Conservation (phyloP, 2,888 invertebrate genomes). For the Callinectes sapidus region DNA sequence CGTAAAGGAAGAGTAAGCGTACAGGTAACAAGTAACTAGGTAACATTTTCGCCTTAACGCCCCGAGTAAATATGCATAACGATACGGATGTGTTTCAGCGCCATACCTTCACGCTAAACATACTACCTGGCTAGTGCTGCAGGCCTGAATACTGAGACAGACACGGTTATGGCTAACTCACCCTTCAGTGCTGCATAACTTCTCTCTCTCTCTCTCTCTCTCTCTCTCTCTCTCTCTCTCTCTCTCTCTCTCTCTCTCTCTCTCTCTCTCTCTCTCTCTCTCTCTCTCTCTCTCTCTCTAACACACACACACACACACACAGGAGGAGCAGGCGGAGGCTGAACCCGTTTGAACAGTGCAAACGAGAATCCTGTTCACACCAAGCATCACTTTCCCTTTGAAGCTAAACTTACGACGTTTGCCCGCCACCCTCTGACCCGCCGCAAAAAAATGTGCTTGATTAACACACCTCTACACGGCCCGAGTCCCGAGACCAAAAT, state of each 20-base stretch:
- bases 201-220: neutral
- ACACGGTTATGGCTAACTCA: constrained; percentile 14
- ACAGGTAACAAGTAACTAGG: constrained; percentile 21
- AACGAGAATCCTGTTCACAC: neutral
- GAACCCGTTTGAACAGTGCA: neutral
- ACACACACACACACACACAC: constrained; percentile 34
- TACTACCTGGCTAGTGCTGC: neutral
- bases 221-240: constrained; percentile 7
- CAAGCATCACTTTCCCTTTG: constrained; percentile 13
- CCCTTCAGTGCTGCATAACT: neutral
- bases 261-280: neutral
- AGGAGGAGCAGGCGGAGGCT: neutral
- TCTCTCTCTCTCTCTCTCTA: neutral
- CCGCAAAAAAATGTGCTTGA: constrained; percentile 28
- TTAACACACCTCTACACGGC: constrained; percentile 39
- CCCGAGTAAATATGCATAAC: constrained; percentile 15
- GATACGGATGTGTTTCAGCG: constrained; percentile 16
- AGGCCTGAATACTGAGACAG: constrained; percentile 20
- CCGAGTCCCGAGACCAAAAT: constrained; percentile 40
- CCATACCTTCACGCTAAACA: constrained; percentile 25
- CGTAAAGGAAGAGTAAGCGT: constrained; percentile 2
- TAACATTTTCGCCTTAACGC: constrained; percentile 17
- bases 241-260: constrained; percentile 20
- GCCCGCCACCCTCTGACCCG: neutral
- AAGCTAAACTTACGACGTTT: constrained; percentile 27